phyloP scores from a whole-genome alignment of 2,113 vertebrate species.

The Solea solea region DNA sequence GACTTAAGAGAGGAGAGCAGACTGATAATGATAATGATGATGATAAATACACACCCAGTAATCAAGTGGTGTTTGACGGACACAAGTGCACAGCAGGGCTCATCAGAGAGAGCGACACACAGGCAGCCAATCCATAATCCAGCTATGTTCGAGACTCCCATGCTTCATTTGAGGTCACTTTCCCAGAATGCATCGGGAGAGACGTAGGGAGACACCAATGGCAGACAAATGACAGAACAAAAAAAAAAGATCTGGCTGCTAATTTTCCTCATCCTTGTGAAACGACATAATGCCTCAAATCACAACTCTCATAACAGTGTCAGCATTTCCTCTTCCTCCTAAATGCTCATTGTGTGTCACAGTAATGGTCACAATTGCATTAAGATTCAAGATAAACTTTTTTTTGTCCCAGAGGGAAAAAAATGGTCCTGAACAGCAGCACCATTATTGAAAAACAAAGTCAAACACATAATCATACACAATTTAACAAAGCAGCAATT shows the following conservation, averaged over 20 bases:
- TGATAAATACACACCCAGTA: constrained; percentile 74
- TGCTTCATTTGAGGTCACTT: constrained; percentile 24
- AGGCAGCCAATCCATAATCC: constrained; percentile 57
- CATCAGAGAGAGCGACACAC: constrained; percentile 51
- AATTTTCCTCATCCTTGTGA: too few species aligned
- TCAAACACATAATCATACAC: too few species aligned
- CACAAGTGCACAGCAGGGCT: constrained; percentile 63
- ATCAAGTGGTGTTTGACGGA: constrained; percentile 74
- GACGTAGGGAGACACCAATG: background rate
- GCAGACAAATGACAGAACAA: constrained; percentile 1
- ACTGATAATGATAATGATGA: constrained; percentile 68
- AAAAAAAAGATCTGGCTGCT: background rate
- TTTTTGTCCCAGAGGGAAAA: too few species aligned
- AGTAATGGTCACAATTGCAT: too few species aligned
- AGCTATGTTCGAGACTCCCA: constrained; percentile 19
- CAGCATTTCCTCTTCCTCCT: too few species aligned
- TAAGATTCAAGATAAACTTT: too few species aligned
- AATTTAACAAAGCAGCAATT: too few species aligned
- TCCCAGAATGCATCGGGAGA: constrained; percentile 54
- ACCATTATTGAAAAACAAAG: too few species aligned
- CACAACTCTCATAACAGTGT: too few species aligned
- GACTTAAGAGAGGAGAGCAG: constrained; percentile 79
- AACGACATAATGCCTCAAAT: too few species aligned
- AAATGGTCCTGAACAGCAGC: too few species aligned
- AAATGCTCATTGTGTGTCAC: too few species aligned